Percentiles rank a stretch among this genome's conserved stretches.
Conservation (phyloP, 2,113 vertebrate genomes). For the Tetrax tetrax region DNA sequence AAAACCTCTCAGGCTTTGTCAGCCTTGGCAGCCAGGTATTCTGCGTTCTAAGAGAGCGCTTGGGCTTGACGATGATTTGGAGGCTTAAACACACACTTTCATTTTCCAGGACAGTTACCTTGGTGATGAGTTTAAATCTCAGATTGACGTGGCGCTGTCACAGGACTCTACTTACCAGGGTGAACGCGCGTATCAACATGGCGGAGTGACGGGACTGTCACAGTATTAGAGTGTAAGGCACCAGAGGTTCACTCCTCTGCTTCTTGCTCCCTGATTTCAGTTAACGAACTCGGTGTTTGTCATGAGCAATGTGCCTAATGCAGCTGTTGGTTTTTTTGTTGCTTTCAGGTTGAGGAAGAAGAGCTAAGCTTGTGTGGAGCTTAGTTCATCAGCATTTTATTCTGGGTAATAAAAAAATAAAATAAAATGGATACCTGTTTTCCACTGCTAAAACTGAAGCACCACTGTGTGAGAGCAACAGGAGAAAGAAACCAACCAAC, state of each 20-base stretch:
- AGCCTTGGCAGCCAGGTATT: neutral
- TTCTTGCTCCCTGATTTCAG: neutral
- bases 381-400: slow-evolving; percentile 96
- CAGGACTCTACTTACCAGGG: slow-evolving; percentile 99
- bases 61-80: neutral
- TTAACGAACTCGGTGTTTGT: fast-evolving
- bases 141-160: slow-evolving; percentile 98
- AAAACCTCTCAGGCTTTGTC: too few relatives aligned
- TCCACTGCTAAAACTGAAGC: slow-evolving; percentile 99
- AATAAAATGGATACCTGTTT: slow-evolving; percentile 98
- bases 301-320: fast-evolving
- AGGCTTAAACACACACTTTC: neutral
- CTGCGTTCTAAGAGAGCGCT: neutral
- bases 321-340: neutral
- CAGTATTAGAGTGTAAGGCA: slow-evolving; percentile 97
- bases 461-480: slow-evolving; percentile 95
- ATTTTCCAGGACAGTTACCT: slow-evolving; percentile 95
- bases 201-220: slow-evolving; percentile 97
- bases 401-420: slow-evolving; percentile 97
- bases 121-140: slow-evolving; percentile 99
- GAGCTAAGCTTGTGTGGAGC: slow-evolving; percentile 90
- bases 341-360: slow-evolving; percentile 81
- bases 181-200: slow-evolving; percentile 98
- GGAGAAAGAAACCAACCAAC: slow-evolving; percentile 84
- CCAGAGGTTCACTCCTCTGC: neutral